A percentile compares a stretch with the other conserved stretches of the same genome.
Conservation (phyloP, 2,888 invertebrate species). For the Automeris io region DNA sequence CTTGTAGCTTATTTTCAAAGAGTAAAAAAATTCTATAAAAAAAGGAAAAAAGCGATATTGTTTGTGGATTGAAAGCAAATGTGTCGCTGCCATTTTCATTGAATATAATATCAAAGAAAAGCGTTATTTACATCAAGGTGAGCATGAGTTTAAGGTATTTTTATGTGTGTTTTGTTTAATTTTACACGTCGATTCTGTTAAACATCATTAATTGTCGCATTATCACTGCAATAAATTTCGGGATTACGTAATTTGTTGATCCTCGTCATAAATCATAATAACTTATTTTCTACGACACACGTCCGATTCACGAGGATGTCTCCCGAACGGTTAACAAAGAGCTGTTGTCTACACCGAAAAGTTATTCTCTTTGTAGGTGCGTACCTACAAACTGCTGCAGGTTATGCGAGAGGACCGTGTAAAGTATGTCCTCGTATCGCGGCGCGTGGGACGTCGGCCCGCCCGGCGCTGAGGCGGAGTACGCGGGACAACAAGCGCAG, state of each 20-base stretch:
- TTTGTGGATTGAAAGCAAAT: slow-evolving; percentile 50
- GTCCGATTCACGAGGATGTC: slow-evolving; percentile 42
- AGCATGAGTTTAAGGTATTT: slow-evolving; percentile 56
- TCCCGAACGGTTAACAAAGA: slow-evolving; percentile 54
- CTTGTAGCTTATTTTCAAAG: too few relatives aligned
- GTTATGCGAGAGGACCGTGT: slow-evolving; percentile 67
- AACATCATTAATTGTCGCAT: slow-evolving; percentile 39
- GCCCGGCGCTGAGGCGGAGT: slow-evolving; percentile 72
- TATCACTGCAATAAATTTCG: slow-evolving; percentile 29
- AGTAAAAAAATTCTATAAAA: too few relatives aligned
- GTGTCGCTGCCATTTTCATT: slow-evolving; percentile 68
- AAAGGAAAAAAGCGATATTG: too few relatives aligned
- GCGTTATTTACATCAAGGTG: slow-evolving; percentile 52
- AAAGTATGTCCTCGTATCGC: slow-evolving; percentile 71
- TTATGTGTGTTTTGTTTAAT: slow-evolving; percentile 21
- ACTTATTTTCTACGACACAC: slow-evolving; percentile 50
- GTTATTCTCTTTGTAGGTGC: slow-evolving; percentile 83
- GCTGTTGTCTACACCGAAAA: slow-evolving; percentile 79
- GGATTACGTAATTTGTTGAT: slow-evolving; percentile 74
- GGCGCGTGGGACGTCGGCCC: slow-evolving; percentile 73
- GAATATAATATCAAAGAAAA: slow-evolving; percentile 38
- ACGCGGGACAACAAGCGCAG: slow-evolving; percentile 51
- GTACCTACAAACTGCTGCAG: slow-evolving; percentile 77
- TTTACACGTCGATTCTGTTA: slow-evolving; percentile 34
- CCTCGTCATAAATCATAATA: slow-evolving; percentile 52